phyloP scores from a whole-genome alignment of 2,797 vertebrate genomes.

The Urophycis tenuis region DNA sequence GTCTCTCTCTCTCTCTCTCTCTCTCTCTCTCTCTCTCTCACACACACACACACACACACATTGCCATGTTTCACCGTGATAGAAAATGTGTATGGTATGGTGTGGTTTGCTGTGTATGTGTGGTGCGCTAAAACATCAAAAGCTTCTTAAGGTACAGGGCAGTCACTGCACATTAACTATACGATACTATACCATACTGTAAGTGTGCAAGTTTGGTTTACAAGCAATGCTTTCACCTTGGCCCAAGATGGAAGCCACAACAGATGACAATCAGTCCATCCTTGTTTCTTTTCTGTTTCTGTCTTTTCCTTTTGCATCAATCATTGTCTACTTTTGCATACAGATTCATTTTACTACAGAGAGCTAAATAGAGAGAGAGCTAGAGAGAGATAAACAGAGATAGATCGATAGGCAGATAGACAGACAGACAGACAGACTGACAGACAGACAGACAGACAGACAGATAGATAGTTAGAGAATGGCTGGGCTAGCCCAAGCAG shows the following conservation, averaged over 20 bases:
- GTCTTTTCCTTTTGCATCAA: not conserved
- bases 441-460: slow-evolving; percentile 36
- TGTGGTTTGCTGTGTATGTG: not conserved
- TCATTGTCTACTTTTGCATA: not conserved
- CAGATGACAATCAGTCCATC: not conserved
- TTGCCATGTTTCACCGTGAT: not conserved
- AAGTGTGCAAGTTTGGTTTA: not conserved
- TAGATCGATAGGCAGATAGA: not conserved
- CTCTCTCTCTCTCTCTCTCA: not conserved
- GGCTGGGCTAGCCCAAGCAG: slow-evolving; percentile 41
- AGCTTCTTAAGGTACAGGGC: no score
- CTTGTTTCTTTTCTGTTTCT: not conserved
- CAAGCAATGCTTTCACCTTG: not conserved
- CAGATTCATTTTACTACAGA: slow-evolving; percentile 28
- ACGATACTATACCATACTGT: no score
- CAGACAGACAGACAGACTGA: not conserved
- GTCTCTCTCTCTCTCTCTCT: not conserved
- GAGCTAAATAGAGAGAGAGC: slow-evolving; percentile 21
- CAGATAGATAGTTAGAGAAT: slow-evolving; percentile 22
- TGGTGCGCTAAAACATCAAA: not conserved
- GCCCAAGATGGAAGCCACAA: not conserved
- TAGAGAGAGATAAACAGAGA: not conserved
- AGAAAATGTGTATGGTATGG: not conserved
- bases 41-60: not conserved
- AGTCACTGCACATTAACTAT: not conserved